A percentile compares a stretch with the other conserved stretches of the same genome.
Evolutionary conservation across 2,888 invertebrate species (phyloP).

Genomic region (Ophraella communa): DNA sequence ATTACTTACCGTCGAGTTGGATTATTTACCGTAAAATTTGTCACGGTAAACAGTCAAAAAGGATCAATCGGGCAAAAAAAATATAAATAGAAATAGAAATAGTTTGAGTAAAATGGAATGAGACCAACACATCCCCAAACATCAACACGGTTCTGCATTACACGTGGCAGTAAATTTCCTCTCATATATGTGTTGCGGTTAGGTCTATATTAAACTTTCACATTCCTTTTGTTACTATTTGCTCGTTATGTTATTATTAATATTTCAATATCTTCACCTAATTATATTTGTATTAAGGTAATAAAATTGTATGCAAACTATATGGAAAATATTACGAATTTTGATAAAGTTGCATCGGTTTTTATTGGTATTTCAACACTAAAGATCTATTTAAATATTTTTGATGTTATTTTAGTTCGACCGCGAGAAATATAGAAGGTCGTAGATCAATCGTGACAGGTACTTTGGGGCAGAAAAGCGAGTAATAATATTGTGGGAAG

Average conservation of each 20-base stretch:
- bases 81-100: no score
- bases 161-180: background rate
- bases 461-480: constrained; percentile 13
- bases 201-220: background rate
- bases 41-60: no score
- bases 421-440: constrained; percentile 2
- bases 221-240: background rate
- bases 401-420: no score
- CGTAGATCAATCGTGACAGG: constrained; percentile 15
- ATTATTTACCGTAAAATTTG: no score
- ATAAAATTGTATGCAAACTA: no score
- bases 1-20: no score
- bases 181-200: background rate
- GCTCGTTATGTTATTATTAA: background rate
- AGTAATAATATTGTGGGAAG: constrained; percentile 23
- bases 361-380: no score
- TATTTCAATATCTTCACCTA: background rate
- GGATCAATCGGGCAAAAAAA: no score
- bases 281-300: no score
- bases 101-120: background rate
- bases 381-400: no score
- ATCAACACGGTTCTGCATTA: background rate
- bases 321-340: no score
- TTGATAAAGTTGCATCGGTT: no score
- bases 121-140: background rate